phyloP scores from a whole-genome alignment of 2,888 invertebrate genomes.

The Capitulum mitella region DNA sequence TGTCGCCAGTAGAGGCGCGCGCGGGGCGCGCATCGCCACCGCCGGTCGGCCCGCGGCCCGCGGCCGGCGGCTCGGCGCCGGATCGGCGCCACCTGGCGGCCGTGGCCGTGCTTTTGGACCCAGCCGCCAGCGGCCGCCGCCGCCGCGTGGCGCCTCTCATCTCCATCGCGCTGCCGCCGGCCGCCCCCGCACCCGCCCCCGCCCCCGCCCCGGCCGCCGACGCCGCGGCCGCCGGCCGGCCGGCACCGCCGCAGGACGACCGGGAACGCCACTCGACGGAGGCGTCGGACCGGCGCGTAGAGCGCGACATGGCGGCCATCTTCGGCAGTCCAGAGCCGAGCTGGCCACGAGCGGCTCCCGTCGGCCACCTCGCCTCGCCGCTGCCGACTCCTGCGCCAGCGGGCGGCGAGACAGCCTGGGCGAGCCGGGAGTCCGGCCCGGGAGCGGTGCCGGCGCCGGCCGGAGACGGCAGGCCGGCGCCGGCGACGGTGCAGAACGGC shows the following conservation, averaged over 20 bases:
- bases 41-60: background rate
- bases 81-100: background rate
- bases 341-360: background rate
- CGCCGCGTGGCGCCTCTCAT: background rate
- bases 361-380: background rate
- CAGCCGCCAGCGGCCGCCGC: background rate
- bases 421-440: too few species aligned
- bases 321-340: background rate
- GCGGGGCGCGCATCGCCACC: background rate
- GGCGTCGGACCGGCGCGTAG: background rate
- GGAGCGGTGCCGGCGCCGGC: background rate
- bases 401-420: background rate
- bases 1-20: background rate
- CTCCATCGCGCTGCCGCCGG: background rate
- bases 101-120: background rate
- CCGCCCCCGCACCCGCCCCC: background rate
- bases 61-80: background rate
- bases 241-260: background rate
- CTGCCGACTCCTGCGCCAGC: too few species aligned
- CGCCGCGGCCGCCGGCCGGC: background rate
- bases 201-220: background rate
- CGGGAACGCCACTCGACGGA: background rate
- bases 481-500: conserved; percentile 25
- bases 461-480: too few species aligned
- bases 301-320: conserved; percentile 4